Evolutionary conservation across 1,140 invertebrate species (phyloP).

Genomic region (Arctopsyche grandis): DNA sequence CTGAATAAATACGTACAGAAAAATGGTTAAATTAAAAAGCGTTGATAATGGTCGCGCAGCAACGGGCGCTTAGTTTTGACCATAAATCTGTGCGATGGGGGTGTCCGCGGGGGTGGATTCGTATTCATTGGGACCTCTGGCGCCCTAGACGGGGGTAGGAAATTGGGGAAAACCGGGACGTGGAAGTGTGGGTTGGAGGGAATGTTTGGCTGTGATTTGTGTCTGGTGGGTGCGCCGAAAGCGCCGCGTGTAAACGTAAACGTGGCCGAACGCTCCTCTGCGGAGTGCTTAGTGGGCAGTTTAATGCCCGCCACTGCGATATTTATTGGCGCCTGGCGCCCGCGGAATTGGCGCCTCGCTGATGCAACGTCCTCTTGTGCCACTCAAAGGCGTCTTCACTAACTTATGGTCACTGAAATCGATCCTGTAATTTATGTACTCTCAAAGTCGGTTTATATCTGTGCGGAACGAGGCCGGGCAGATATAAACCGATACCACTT

Average conservation of each 20-base stretch:
- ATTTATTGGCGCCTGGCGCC: constrained; percentile 37
- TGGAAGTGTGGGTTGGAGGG: neutral
- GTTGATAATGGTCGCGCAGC: constrained; percentile 38
- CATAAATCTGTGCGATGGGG: constrained; percentile 38
- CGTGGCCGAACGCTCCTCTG: constrained; percentile 28
- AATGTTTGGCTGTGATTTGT: constrained; percentile 41
- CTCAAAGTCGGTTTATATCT: no score
- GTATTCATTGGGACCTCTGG: constrained; percentile 39
- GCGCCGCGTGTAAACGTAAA: constrained; percentile 12
- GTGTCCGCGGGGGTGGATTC: neutral
- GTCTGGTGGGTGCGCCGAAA: constrained; percentile 4
- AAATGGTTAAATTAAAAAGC: constrained; percentile 50
- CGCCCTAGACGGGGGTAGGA: constrained; percentile 8
- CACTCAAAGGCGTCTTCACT: constrained; percentile 25
- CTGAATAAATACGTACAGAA: constrained; percentile 39
- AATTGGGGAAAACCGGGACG: neutral
- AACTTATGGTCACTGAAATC: neutral
- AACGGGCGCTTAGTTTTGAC: constrained; percentile 35
- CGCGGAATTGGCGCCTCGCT: neutral
- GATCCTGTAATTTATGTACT: no score
- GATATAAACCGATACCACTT: no score
- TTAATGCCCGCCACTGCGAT: constrained; percentile 32
- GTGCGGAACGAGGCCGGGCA: no score
- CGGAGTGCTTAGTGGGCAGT: constrained; percentile 38
- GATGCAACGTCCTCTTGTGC: neutral